These are phyloP conservation scores for Pseudococcus jackbeardsleyi DNA, from an alignment of 2,888 invertebrate genomes.

Conservation along the genomic window DNA sequence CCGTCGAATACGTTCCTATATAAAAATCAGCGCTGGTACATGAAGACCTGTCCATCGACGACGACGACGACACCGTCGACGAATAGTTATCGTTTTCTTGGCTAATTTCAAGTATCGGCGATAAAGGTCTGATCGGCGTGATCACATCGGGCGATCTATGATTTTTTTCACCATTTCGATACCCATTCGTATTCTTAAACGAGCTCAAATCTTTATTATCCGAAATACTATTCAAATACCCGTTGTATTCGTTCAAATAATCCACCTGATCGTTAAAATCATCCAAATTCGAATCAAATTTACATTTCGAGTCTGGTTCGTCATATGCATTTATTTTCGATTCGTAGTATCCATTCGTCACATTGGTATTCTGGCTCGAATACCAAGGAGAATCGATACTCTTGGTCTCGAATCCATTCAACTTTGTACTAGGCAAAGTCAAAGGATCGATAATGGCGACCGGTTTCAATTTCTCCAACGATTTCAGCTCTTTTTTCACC, in stretches of 20 bases:
- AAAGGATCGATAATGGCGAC: constrained; percentile 64
- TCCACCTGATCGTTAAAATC: background rate
- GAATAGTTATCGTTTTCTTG: constrained; percentile 54
- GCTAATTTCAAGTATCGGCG: constrained; percentile 43
- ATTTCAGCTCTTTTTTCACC: constrained; percentile 58
- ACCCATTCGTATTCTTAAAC: background rate
- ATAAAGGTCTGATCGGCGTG: constrained; percentile 36
- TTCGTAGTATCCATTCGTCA: background rate
- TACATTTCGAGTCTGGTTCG: constrained; percentile 1
- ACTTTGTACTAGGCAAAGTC: constrained; percentile 66
- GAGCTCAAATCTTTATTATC: background rate
- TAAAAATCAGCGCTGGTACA: constrained; percentile 45
- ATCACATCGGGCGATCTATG: background rate
- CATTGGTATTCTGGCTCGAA: constrained; percentile 1
- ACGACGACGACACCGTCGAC: constrained; percentile 53
- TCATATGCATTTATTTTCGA: background rate
- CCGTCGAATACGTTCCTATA: background rate
- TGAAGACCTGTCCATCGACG: constrained; percentile 18
- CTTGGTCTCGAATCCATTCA: constrained; percentile 67
- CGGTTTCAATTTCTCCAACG: constrained; percentile 61
- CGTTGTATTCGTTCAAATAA: constrained; percentile 43
- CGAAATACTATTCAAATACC: background rate
- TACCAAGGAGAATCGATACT: constrained; percentile 48
- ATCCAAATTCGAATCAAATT: background rate
- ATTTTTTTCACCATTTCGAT: background rate